These are phyloP conservation scores for Pteria penguin DNA, from an alignment of 2,888 invertebrate species.

Conservation along the genomic window DNA sequence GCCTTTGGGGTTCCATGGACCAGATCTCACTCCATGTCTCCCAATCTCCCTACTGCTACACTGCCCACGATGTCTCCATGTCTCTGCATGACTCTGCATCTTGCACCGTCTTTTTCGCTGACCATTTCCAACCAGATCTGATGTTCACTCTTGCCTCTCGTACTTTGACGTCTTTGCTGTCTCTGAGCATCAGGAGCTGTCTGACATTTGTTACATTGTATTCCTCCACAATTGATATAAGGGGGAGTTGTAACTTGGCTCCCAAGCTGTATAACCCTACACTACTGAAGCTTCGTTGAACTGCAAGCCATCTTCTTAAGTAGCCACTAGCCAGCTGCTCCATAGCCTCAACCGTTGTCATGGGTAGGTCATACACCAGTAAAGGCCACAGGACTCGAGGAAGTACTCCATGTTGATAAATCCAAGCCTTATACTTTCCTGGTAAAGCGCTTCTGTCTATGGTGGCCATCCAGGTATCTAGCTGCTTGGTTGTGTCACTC, in stretches of 20 bases:
- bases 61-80: too few relatives aligned
- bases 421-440: conserved; percentile 33
- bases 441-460: conserved; percentile 30
- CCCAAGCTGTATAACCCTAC: conserved; percentile 32
- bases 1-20: too few relatives aligned
- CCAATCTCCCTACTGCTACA: too few relatives aligned
- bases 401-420: conserved; percentile 31
- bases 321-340: not conserved
- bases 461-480: conserved; percentile 14
- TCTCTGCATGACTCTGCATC: too few relatives aligned
- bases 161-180: conserved; percentile 25
- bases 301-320: conserved; percentile 35
- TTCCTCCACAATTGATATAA: conserved; percentile 30
- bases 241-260: conserved; percentile 38
- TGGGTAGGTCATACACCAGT: conserved; percentile 34
- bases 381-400: conserved; percentile 31
- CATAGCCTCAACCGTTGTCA: conserved; percentile 21
- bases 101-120: too few relatives aligned
- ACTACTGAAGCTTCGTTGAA: conserved; percentile 37
- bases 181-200: conserved; percentile 24
- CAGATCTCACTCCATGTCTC: too few relatives aligned
- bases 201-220: conserved; percentile 43
- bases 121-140: too few relatives aligned
- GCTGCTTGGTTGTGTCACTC: not conserved
- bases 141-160: too few relatives aligned